Evolutionary conservation across 2,888 invertebrate genomes (phyloP).

Genomic region (Lochmaea capreae): DNA sequence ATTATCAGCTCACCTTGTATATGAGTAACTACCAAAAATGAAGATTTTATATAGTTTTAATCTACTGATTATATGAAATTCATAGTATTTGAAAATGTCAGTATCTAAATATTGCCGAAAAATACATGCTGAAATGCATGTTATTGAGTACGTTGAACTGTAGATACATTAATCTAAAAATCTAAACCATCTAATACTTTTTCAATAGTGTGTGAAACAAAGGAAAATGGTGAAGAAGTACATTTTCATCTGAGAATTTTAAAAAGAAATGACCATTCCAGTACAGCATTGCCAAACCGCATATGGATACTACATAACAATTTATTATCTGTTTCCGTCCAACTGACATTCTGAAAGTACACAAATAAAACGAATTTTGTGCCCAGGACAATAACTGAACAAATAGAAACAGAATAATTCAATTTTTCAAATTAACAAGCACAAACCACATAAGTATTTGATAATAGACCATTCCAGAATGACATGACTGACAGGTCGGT

Average conservation of each 20-base stretch:
- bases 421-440: no score
- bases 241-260: background rate
- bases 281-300: background rate
- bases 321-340: background rate
- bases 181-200: background rate
- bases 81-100: no score
- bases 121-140: background rate
- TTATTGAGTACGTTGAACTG: conserved; percentile 1
- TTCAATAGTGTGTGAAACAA: background rate
- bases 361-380: background rate
- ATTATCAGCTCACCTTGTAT: no score
- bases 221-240: background rate
- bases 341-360: background rate
- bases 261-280: background rate
- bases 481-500: no score
- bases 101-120: background rate
- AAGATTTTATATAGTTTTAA: no score
- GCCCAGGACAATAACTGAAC: background rate
- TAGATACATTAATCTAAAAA: background rate
- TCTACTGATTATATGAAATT: no score
- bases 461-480: no score
- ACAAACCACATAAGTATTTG: no score
- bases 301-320: background rate
- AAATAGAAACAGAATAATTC: background rate
- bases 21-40: no score